These are phyloP conservation scores for Scylla paramamosain DNA, from an alignment of 1,140 invertebrate genomes.

Conservation along the genomic window DNA sequence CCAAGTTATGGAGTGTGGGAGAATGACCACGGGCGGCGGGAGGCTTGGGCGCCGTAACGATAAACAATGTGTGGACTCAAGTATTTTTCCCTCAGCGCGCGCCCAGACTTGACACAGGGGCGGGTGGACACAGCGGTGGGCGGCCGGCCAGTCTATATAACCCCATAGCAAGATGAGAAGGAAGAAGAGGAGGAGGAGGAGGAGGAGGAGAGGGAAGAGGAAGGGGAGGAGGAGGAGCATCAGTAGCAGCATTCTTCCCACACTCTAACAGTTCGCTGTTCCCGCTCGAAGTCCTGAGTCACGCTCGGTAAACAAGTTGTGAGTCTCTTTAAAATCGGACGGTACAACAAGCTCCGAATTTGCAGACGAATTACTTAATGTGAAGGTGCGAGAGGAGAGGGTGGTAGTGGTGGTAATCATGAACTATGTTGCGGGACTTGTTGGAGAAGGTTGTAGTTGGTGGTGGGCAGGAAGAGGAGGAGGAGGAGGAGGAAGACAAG, in stretches of 20 bases:
- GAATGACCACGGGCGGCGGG: background rate
- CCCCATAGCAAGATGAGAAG: background rate
- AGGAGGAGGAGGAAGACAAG: background rate
- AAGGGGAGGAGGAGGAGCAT: background rate
- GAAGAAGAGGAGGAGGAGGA: background rate
- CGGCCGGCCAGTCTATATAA: background rate
- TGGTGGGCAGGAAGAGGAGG: background rate
- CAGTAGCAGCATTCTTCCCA: background rate
- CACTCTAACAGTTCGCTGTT: background rate
- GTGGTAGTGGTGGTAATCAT: too few relatives aligned
- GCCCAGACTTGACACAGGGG: background rate
- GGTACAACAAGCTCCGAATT: conserved; percentile 33
- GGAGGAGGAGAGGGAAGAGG: background rate
- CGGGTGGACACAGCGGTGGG: background rate
- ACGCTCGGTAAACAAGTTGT: conserved; percentile 38
- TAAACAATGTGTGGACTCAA: background rate
- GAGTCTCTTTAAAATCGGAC: conserved; percentile 36
- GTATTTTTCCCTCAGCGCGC: conserved; percentile 11
- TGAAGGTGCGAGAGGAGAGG: too few relatives aligned
- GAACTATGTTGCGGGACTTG: too few relatives aligned
- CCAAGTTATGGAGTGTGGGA: background rate
- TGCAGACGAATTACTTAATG: background rate
- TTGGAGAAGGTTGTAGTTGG: background rate
- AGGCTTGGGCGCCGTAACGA: background rate
- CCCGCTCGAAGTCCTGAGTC: background rate